phyloP scores from a whole-genome alignment of 2,888 invertebrate species.

The Oscheius sp. region DNA sequence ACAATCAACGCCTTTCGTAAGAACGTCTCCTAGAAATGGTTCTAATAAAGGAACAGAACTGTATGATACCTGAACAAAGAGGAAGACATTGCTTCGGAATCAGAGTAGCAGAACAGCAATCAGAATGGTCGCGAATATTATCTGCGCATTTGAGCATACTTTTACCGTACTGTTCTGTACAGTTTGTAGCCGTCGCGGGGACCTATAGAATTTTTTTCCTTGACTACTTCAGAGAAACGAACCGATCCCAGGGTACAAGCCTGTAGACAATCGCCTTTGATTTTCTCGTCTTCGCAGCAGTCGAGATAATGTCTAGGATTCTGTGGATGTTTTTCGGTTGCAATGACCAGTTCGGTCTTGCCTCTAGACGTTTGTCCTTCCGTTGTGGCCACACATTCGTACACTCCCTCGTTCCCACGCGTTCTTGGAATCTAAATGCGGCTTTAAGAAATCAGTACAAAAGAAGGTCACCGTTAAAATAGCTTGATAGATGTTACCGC shows the following conservation, averaged over 20 bases:
- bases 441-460: background rate
- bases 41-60: background rate
- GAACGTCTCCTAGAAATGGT: conserved; percentile 16
- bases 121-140: conserved; percentile 58
- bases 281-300: conserved; percentile 49
- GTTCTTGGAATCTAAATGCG: conserved; percentile 24
- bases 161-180: conserved; percentile 39
- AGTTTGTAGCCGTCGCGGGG: conserved; percentile 35
- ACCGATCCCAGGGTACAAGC: conserved; percentile 54
- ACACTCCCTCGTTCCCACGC: conserved; percentile 45
- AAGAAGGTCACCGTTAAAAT: conserved; percentile 6
- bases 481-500: conserved; percentile 28
- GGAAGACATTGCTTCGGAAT: conserved; percentile 52
- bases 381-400: conserved; percentile 44
- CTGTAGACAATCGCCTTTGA: conserved; percentile 47
- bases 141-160: conserved; percentile 55
- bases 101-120: conserved; percentile 51
- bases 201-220: background rate
- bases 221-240: background rate
- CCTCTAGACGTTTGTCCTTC: conserved; percentile 19
- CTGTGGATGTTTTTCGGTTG: conserved; percentile 46
- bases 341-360: conserved; percentile 33
- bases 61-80: conserved; percentile 51
- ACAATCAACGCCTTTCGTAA: conserved; percentile 37
- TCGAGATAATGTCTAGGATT: conserved; percentile 46